phyloP scores from a whole-genome alignment of 2,888 invertebrate genomes.

The Synergus umbraculus region DNA sequence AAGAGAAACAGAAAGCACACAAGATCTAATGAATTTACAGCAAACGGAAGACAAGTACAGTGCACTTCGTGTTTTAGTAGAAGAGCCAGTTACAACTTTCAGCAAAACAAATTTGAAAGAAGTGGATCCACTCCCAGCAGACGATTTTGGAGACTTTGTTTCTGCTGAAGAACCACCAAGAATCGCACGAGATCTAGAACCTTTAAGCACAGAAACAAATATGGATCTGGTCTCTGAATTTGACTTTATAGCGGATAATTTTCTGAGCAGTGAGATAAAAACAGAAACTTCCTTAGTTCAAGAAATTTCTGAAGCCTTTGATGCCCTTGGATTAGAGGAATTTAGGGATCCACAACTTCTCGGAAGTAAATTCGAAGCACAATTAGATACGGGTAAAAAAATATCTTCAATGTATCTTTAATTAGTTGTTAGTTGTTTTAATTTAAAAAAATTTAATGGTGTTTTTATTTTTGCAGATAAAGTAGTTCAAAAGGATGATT shows the following conservation, averaged over 20 bases:
- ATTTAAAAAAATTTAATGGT: constrained; percentile 22
- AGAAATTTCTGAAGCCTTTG: constrained; percentile 68
- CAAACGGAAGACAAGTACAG: constrained; percentile 77
- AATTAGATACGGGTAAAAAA: constrained; percentile 65
- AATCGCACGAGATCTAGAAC: constrained; percentile 48
- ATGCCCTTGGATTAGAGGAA: constrained; percentile 67
- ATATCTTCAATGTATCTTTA: neutral
- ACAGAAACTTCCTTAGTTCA: constrained; percentile 64
- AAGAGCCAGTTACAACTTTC: constrained; percentile 58
- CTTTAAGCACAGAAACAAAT: constrained; percentile 50
- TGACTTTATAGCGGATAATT: constrained; percentile 61
- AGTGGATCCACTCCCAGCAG: constrained; percentile 60
- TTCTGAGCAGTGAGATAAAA: constrained; percentile 53
- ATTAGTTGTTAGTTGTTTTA: neutral
- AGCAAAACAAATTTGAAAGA: constrained; percentile 50
- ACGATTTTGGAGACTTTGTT: constrained; percentile 78
- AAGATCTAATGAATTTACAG: constrained; percentile 74
- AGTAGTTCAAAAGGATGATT: constrained; percentile 71
- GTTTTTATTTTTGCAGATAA: constrained; percentile 64
- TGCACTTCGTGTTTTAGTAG: constrained; percentile 76
- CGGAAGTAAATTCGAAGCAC: constrained; percentile 62
- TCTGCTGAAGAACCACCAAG: constrained; percentile 70
- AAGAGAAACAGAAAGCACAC: constrained; percentile 53
- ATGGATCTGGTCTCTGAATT: constrained; percentile 70
- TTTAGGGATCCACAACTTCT: constrained; percentile 56